Base-by-base conservation (phyloP, 2,797 vertebrate species). In the Enteromius fasciolatus region DNA sequence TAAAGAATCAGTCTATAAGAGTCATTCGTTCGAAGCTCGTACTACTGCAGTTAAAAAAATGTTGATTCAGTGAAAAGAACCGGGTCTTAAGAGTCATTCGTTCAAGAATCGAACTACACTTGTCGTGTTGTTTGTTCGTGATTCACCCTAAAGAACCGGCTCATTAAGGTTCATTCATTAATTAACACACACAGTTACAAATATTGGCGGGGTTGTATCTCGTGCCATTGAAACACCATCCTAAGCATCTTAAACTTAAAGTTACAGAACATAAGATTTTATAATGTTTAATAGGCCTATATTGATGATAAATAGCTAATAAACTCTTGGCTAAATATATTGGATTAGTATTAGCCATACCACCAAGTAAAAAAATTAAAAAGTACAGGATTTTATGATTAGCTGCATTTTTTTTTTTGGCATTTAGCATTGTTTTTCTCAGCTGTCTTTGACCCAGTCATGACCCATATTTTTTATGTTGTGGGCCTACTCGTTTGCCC, bases 161-260 rank as follows among this genome's bases (percentile, higher is more conserved):
- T 61, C 23, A 61, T 28, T 4, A 10, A n/a, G 20, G 20, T 57
- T 10, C 11, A 41, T 10, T 11, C 41, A n/a, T n/a, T 61, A 25
- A 14, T 61, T 28, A 20, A 3, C 2, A 3, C 20, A 57, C 2
- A 57, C 9, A 57, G 9, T 44, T 44, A 44, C 25, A 28, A 61
- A 28, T 59, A 59, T 25, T 25, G 57, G 4, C n/a, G 12, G 54
- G n/a, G 4, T 25, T 59, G n/a, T 28, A 5, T 61, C 57, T 28
- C 12, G 2, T 50, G 61, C 73, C 54, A 83, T 39, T 57, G 23
- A 18, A 78, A 84, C 86, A 87, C 79, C 72, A 18, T 9, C 17
- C 17, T 10, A 20, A 4, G 25, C 25, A 23, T 54, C 52, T 48
- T 48, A 48, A 48, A 17, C 15, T 54, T 23, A 54, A 54, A 54